These are phyloP conservation scores for Phenganax subtilis DNA, from an alignment of 92 coral and sea anemone species.

Conservation along the genomic window DNA sequence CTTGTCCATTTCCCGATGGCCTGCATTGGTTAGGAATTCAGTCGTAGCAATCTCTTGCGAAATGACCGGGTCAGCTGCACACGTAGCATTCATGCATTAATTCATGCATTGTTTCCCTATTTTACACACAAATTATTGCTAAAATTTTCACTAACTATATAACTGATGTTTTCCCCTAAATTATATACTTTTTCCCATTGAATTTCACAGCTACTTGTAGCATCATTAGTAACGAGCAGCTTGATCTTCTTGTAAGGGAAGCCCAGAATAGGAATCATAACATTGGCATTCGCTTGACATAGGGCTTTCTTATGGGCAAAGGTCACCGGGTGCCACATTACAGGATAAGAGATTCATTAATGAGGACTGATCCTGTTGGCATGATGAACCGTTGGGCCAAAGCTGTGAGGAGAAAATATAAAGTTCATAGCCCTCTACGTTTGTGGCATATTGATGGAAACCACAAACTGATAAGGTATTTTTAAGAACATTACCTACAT, in stretches of 20 bases:
- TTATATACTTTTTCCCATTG: no score
- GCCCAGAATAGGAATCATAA: slow-evolving; percentile 46
- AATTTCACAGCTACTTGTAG: slow-evolving; percentile 44
- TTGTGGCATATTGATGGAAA: slow-evolving; percentile 59
- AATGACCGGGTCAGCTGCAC: neutral
- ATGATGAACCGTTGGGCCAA: slow-evolving; percentile 39
- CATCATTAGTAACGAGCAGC: slow-evolving; percentile 45
- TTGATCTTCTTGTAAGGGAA: slow-evolving; percentile 45
- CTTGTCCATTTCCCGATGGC: slow-evolving; percentile 9
- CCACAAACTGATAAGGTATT: slow-evolving; percentile 57
- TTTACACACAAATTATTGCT: no score
- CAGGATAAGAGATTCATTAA: slow-evolving; percentile 50
- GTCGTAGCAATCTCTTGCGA: slow-evolving; percentile 1
- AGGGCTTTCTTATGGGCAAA: slow-evolving; percentile 42
- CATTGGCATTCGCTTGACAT: slow-evolving; percentile 46
- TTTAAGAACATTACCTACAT: neutral
- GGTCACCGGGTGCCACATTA: slow-evolving; percentile 51
- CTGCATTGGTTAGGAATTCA: neutral
- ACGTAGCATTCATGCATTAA: neutral
- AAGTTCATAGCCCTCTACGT: slow-evolving; percentile 49
- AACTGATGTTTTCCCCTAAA: no score
- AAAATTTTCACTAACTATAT: no score
- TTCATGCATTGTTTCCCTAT: no score
- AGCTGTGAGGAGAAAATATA: slow-evolving; percentile 47
- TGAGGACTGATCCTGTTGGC: slow-evolving; percentile 52